Evolutionary conservation across 2,113 vertebrate species (phyloP).

Genomic region (Sapayoa aenigma): DNA sequence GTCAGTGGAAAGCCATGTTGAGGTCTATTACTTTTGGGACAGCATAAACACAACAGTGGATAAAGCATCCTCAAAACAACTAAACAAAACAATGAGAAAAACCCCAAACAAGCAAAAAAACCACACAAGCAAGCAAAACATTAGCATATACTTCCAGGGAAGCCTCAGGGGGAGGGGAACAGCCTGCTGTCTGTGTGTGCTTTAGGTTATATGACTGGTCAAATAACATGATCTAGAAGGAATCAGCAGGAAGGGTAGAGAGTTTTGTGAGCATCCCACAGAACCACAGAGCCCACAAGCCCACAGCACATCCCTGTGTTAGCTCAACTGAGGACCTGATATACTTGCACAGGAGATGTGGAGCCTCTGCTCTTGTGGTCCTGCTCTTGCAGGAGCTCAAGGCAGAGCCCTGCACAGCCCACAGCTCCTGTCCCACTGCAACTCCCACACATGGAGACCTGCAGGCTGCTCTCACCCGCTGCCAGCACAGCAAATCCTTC

Average conservation of each 20-base stretch:
- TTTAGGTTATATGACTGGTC: not conserved
- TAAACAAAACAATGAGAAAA: not conserved
- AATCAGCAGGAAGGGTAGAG: not conserved
- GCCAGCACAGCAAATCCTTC: not conserved
- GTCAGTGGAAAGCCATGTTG: not conserved
- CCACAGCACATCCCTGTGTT: fast-evolving
- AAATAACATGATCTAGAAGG: not conserved
- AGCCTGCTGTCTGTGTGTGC: too few species aligned
- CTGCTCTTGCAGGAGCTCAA: fast-evolving
- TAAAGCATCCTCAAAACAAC: not conserved
- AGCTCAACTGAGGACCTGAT: not conserved
- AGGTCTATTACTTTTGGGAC: not conserved
- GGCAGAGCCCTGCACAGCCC: not conserved
- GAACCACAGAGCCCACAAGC: not conserved
- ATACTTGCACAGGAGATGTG: not conserved
- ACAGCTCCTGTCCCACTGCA: not conserved
- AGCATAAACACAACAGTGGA: not conserved
- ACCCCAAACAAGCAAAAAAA: fast-evolving
- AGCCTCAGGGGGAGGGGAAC: not conserved
- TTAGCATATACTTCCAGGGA: not conserved
- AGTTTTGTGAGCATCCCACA: not conserved
- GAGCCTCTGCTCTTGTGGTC: not conserved
- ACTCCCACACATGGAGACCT: not conserved
- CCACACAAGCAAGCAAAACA: not conserved
- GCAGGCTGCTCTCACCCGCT: not conserved